Percentiles rank a stretch among this genome's conserved stretches.
Evolutionary conservation across 2,113 vertebrate species (phyloP).

Genomic region (Oostethus manadensis): DNA sequence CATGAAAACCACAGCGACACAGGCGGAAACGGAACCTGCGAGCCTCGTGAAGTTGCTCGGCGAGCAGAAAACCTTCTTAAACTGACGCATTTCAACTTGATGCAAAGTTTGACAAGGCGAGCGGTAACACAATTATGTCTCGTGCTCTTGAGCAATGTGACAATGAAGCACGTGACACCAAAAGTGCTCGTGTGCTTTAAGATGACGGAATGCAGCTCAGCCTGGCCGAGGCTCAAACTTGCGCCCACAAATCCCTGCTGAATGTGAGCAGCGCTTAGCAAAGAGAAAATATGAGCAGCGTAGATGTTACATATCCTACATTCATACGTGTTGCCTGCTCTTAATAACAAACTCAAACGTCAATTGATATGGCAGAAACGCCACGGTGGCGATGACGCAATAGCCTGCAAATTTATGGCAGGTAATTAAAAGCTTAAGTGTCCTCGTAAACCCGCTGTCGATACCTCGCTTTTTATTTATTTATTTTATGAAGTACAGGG

Average conservation of each 20-base stretch:
- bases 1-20: slow-evolving; percentile 39
- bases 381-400: background rate
- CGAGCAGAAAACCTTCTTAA: background rate
- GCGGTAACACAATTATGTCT: no score
- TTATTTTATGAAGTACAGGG: background rate
- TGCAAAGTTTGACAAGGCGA: slow-evolving; percentile 1
- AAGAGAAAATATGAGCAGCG: no score
- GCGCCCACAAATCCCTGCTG: no score
- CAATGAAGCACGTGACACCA: no score
- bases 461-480: background rate
- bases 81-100: background rate
- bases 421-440: background rate
- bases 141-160: no score
- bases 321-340: background rate
- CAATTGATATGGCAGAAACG: background rate
- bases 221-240: no score
- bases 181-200: no score
- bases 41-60: background rate
- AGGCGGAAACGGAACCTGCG: background rate
- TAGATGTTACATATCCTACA: background rate
- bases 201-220: no score
- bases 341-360: background rate
- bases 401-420: background rate
- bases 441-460: background rate
- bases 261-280: no score